A percentile compares a stretch with the other conserved stretches of the same genome.
These are phyloP conservation scores for Enteromius paludinosus DNA, from an alignment of 2,797 vertebrate genomes.

Conservation along the genomic window DNA sequence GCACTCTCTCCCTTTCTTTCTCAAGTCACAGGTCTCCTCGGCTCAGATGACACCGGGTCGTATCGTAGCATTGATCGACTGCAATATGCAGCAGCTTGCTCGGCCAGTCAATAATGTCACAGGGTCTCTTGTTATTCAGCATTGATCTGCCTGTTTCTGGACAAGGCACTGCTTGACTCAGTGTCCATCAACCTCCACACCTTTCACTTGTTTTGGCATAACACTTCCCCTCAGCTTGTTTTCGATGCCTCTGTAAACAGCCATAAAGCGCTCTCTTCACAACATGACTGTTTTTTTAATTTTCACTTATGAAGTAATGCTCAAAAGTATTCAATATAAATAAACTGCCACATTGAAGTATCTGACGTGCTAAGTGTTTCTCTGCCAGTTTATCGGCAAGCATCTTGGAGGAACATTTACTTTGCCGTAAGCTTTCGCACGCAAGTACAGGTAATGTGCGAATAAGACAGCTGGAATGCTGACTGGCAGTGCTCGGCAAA, in stretches of 20 bases:
- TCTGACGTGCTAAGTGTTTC: slow-evolving; percentile 13
- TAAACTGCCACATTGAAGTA: slow-evolving; percentile 12
- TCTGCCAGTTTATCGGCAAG: slow-evolving; percentile 57
- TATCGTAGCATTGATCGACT: slow-evolving; percentile 69
- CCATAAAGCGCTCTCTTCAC: background rate
- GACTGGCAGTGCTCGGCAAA: slow-evolving; percentile 33
- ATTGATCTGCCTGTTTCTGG: slow-evolving; percentile 67
- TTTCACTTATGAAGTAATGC: background rate
- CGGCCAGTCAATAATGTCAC: slow-evolving; percentile 75
- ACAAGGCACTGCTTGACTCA: slow-evolving; percentile 33
- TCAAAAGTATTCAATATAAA: slow-evolving; percentile 4
- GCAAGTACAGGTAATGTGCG: slow-evolving; percentile 62
- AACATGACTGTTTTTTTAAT: background rate
- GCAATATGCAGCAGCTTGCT: slow-evolving; percentile 68
- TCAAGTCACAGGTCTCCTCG: slow-evolving; percentile 55
- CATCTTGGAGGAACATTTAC: slow-evolving; percentile 62
- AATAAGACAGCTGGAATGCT: slow-evolving; percentile 62
- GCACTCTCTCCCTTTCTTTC: slow-evolving; percentile 19
- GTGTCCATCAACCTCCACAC: slow-evolving; percentile 44
- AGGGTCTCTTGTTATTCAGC: slow-evolving; percentile 75
- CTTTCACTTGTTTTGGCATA: slow-evolving; percentile 22
- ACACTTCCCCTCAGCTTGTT: background rate
- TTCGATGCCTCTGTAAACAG: background rate
- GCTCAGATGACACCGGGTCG: slow-evolving; percentile 66
- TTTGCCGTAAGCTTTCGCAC: slow-evolving; percentile 72